Evolutionary conservation across 2,888 invertebrate genomes (phyloP).

Genomic region (Idaea dimidiata): DNA sequence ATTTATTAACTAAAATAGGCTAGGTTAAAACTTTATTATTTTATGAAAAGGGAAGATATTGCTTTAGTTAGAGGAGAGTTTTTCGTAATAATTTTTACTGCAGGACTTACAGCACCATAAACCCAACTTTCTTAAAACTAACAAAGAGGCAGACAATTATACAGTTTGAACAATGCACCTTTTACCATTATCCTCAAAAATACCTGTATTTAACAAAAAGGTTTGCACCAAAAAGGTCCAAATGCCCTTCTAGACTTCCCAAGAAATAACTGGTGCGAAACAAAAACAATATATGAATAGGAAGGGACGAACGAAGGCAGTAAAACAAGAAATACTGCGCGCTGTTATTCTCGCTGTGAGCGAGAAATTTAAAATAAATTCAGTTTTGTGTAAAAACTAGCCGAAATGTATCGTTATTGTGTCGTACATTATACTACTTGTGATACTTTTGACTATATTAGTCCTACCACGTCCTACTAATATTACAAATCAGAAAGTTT

Average conservation of each 20-base stretch:
- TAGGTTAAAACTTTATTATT: too few relatives aligned
- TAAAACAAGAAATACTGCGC: neutral
- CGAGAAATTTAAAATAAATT: neutral
- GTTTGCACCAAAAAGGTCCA: neutral
- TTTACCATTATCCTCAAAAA: neutral
- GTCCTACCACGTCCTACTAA: too few relatives aligned
- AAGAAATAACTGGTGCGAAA: neutral
- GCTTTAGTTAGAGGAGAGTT: too few relatives aligned
- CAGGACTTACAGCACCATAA: neutral
- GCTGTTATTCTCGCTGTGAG: neutral
- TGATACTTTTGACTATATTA: too few relatives aligned
- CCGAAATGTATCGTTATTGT: neutral
- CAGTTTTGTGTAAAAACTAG: neutral
- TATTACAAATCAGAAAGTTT: too few relatives aligned
- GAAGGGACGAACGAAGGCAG: neutral
- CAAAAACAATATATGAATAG: neutral
- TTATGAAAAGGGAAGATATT: too few relatives aligned
- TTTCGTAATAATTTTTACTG: too few relatives aligned
- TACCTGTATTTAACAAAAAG: conserved; percentile 9
- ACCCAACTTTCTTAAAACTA: neutral
- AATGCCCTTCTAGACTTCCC: neutral
- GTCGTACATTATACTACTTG: too few relatives aligned
- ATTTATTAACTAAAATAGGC: too few relatives aligned
- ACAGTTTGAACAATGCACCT: neutral
- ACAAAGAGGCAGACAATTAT: neutral